These are phyloP conservation scores for Drosophila ananassae DNA, from an alignment of 1,140 invertebrate genomes.

Conservation along the genomic window DNA sequence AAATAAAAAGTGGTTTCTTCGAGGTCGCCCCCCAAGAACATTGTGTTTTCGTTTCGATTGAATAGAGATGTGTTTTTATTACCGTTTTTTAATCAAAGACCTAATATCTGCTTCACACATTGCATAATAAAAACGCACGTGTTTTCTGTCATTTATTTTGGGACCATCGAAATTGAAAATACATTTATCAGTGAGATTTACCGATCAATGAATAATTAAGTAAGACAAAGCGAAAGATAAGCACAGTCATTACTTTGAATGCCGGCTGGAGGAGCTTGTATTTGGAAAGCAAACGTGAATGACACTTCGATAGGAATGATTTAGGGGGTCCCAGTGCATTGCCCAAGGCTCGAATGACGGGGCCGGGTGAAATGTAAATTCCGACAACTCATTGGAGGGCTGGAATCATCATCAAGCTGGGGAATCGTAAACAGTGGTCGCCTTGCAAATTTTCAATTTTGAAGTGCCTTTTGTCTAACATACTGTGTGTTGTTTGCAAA, in stretches of 20 bases:
- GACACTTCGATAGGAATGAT: constrained; percentile 31
- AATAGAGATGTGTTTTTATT: constrained; percentile 19
- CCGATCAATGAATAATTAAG: constrained; percentile 45
- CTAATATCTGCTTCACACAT: not conserved
- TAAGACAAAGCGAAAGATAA: constrained; percentile 14
- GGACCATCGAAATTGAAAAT: constrained; percentile 1
- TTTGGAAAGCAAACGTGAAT: constrained; percentile 38
- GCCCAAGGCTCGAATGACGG: constrained; percentile 30
- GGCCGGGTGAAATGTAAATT: constrained; percentile 34
- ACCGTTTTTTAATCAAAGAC: not conserved
- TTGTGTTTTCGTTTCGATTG: constrained; percentile 27
- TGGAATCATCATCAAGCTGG: constrained; percentile 8
- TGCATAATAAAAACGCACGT: constrained; percentile 43
- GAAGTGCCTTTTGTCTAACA: constrained; percentile 2
- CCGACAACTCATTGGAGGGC: constrained; percentile 17
- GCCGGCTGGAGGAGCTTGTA: constrained; percentile 1
- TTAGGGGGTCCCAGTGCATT: constrained; percentile 13
- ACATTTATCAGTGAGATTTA: constrained; percentile 17
- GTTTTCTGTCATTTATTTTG: constrained; percentile 33
- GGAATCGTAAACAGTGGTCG: constrained; percentile 8
- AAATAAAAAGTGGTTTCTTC: constrained; percentile 53
- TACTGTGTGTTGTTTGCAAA: constrained; percentile 37
- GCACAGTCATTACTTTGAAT: constrained; percentile 20
- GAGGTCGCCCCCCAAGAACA: constrained; percentile 56
- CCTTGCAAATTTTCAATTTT: constrained; percentile 10